Evolutionary conservation across 2,888 invertebrate species (phyloP).

Genomic region (Melanostoma mellinum): DNA sequence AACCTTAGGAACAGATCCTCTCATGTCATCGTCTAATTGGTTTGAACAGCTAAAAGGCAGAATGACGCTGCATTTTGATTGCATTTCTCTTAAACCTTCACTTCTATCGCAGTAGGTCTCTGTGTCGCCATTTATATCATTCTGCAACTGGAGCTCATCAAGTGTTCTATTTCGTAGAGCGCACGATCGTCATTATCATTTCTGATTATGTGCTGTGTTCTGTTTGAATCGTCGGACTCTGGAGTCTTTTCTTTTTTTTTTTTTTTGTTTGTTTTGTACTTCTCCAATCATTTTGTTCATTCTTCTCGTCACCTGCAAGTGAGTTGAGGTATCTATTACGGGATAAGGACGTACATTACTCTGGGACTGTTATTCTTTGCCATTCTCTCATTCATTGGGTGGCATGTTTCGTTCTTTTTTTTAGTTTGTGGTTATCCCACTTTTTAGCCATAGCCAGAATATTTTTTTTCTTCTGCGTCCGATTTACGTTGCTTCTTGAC

Average conservation of each 20-base stretch:
- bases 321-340: constrained; percentile 63
- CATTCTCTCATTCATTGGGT: constrained; percentile 48
- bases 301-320: constrained; percentile 20
- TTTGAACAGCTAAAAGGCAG: constrained; percentile 40
- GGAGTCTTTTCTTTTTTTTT: constrained; percentile 22
- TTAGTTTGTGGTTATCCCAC: constrained; percentile 37
- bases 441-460: constrained; percentile 15
- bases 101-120: constrained; percentile 33
- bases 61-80: constrained; percentile 15
- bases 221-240: constrained; percentile 52
- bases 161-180: constrained; percentile 28
- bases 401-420: constrained; percentile 23
- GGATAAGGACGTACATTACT: constrained; percentile 61
- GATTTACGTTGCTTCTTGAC: constrained; percentile 14
- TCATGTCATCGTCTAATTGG: constrained; percentile 24
- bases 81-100: constrained; percentile 31
- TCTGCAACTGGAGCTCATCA: constrained; percentile 10
- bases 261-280: not conserved
- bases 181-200: constrained; percentile 57
- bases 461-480: constrained; percentile 35
- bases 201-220: constrained; percentile 27
- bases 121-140: constrained; percentile 29
- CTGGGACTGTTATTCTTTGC: constrained; percentile 45
- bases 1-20: not conserved
- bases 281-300: not conserved